Conservation (phyloP, 2,888 invertebrate genomes). For the Nephrotoma guestfalica region DNA sequence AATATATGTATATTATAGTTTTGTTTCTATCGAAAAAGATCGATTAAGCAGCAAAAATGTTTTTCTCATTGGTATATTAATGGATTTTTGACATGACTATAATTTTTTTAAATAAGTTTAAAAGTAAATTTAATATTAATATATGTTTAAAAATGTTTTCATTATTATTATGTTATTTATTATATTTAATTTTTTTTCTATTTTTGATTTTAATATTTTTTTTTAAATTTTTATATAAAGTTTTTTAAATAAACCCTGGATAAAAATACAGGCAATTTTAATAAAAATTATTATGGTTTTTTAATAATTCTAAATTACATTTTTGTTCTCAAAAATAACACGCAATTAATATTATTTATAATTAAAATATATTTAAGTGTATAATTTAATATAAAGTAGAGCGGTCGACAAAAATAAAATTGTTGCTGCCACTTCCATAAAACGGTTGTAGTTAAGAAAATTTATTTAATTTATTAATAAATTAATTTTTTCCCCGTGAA, state of each 20-base stretch:
- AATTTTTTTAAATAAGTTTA: not conserved
- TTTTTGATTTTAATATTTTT: not conserved
- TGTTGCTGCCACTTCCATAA: too few relatives aligned
- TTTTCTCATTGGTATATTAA: not conserved
- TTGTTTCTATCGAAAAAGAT: constrained; percentile 3
- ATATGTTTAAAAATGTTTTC: not conserved
- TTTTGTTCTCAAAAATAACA: not conserved
- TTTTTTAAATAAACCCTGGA: constrained; percentile 4
- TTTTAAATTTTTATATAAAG: not conserved
- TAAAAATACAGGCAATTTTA: constrained; percentile 4
- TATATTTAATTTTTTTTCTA: not conserved
- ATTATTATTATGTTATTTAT: not conserved
- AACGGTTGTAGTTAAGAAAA: too few relatives aligned
- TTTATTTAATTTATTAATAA: too few relatives aligned
- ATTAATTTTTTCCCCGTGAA: too few relatives aligned
- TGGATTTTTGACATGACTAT: not conserved
- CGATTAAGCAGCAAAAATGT: constrained; percentile 3
- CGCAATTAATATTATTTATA: not conserved
- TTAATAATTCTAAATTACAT: not conserved
- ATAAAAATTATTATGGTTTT: not conserved
- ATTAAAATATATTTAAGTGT: not conserved
- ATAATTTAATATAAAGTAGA: not conserved
- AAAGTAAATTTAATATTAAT: not conserved
- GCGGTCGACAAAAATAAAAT: too few relatives aligned
- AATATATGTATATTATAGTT: not conserved